These are phyloP conservation scores for Rhinoraja longicauda DNA, from an alignment of 2,797 vertebrate species.

Conservation along the genomic window DNA sequence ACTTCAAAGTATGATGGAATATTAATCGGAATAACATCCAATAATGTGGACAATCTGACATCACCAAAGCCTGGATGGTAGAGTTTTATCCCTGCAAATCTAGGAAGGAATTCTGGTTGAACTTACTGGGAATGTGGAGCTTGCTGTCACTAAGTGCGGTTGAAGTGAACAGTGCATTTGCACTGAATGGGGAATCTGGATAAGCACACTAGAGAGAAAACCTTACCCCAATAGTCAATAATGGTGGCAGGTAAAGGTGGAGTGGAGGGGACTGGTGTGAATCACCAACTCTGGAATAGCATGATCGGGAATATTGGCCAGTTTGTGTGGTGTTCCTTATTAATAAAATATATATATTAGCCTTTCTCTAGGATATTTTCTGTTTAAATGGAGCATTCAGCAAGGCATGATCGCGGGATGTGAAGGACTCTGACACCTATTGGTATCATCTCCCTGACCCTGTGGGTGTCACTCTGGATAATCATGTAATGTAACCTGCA, in stretches of 20 bases:
- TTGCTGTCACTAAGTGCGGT: too few relatives aligned
- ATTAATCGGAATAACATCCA: too few relatives aligned
- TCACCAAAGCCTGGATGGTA: too few relatives aligned
- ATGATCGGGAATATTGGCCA: background rate
- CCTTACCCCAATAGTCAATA: background rate
- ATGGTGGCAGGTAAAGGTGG: background rate
- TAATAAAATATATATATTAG: background rate
- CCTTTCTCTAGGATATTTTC: background rate
- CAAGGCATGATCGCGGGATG: background rate
- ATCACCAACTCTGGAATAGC: too few relatives aligned
- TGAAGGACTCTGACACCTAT: background rate
- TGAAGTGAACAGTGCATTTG: too few relatives aligned
- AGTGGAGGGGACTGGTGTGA: background rate
- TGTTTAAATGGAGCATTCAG: background rate
- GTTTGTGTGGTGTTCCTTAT: too few relatives aligned
- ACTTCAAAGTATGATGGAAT: too few relatives aligned
- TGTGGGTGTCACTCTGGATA: constrained; percentile 7
- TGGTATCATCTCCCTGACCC: constrained; percentile 30
- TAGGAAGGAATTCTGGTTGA: too few relatives aligned
- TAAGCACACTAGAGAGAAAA: background rate
- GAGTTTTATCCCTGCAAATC: too few relatives aligned
- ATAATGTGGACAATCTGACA: too few relatives aligned
- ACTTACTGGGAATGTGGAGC: too few relatives aligned
- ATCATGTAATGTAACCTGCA: background rate
- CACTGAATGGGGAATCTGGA: background rate